Base-by-base conservation (phyloP, 2,888 invertebrate species). In the Syrista parreyssii region DNA sequence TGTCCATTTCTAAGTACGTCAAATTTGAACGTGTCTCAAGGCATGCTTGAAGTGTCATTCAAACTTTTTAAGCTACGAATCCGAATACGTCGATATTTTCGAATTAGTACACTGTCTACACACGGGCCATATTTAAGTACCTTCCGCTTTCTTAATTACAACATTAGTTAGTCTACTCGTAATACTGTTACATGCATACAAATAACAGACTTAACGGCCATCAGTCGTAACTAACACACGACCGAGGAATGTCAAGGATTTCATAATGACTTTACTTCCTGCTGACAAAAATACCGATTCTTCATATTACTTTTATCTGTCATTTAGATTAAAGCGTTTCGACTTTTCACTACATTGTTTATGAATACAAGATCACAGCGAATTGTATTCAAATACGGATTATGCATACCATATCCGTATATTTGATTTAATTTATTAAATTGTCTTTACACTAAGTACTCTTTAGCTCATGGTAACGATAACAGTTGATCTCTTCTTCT, bases 401-500 rank as follows among this genome's bases (percentile, higher is more conserved):
- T 55, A 23, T 55, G 55, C 6, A 55, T 55, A 9, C 23, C 55
- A 55, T 55, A 23, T 55, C 23, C 55, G 55, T 23, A 55, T 55
- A 55, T 15, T 55, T 55, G 6, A 55, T 55, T 55, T 12, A 36
- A 36, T 36, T 36, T 1, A 36, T 36, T 36, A 23, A 55, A 55
- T 55, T 55, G 55, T 55, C 55, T 55, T 55, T 55, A 55, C 55
- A 55, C 55, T 55, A 55, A 55, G 55, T 55, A 80, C 72, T 76
- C 75, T 73, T 80, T 78, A 84, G 87, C 88, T 89, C 89, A 90
- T 86, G 90, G 87, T 74, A 89, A 79, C 82, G 87, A 86, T 75
- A 88, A 83, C 75, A 88, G 79, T 68, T 86, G 87, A 75, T 86
- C 85, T 80, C 87, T 83, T 79, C 82, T 87, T 79, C 84, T 87